Evolutionary conservation across 2,888 invertebrate species (phyloP), one percentile per base, ranked within the genome.

Genomic region (Anoplius nigerrimus): DNA sequence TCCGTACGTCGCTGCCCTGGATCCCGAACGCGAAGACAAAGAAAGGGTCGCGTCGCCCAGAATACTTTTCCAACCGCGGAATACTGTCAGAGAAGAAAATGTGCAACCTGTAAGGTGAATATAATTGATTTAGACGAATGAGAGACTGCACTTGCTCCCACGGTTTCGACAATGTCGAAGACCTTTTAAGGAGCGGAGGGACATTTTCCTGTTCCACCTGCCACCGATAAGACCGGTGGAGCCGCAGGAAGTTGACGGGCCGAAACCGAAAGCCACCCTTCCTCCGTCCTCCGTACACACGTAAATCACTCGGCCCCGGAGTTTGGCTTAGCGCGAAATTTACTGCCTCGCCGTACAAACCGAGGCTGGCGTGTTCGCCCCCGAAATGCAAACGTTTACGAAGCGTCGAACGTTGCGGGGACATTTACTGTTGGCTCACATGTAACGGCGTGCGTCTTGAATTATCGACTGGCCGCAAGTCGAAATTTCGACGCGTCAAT

Each of bases 301-400:
- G 81, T 84, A 84, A 84, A 84, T 84, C 84, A 84, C 77, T 64
- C 65, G 69, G 66, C 77, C 69, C n/a, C 63, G 66, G 76, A 75
- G 79, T 82, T 80, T 76, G 78, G 84, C 84, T 84, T 84, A 84
- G 79, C 78, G 72, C 69, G 71, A 84, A 84, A 84, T 84, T 84
- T 84, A 84, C 83, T 80, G 79, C 82, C 80, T 54, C 72, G 68
- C 69, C 76, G 76, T 66, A 72, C 69, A 73, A 62, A 75, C 76
- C 74, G 63, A 66, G 66, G 61, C 77, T 71, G 62, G 69, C 16
- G 48, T n/a, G n/a, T 48, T 48, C 76, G 64, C 67, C 70, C 67
- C 65, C 74, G 74, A 73, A 76, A 80, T 59, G 78, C 79, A 71
- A 80, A 76, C 80, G 76, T 79, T 79, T 78, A 74, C 79, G 72